phyloP scores from a whole-genome alignment of 2,888 invertebrate genomes.

The Ctenicera cuprea region DNA sequence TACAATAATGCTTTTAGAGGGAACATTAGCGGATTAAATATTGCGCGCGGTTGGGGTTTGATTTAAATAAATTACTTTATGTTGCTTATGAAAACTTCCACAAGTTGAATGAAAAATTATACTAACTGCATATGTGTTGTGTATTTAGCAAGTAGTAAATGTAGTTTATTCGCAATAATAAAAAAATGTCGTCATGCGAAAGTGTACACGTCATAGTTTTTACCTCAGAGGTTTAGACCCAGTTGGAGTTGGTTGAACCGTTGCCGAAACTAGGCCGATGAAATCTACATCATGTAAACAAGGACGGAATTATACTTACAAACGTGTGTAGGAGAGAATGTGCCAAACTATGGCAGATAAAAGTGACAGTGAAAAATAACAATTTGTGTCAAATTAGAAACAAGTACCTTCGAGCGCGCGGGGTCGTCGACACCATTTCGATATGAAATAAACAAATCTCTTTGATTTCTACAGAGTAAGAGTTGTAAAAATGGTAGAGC shows the following conservation, averaged over 20 bases:
- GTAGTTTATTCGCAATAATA: conserved; percentile 54
- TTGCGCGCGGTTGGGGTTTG: background rate
- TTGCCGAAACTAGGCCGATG: conserved; percentile 65
- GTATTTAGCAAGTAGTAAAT: background rate
- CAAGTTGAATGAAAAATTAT: background rate
- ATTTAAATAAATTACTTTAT: background rate
- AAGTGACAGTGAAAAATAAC: conserved; percentile 61
- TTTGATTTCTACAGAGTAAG: conserved; percentile 53
- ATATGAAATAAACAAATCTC: conserved; percentile 50
- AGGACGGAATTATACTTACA: conserved; percentile 46
- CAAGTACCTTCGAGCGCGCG: conserved; percentile 54
- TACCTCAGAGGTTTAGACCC: conserved; percentile 59
- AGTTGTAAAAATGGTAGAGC: conserved; percentile 49
- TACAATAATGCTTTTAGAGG: conserved; percentile 25
- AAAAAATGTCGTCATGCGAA: conserved; percentile 61
- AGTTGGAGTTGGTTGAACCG: conserved; percentile 67
- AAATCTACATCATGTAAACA: conserved; percentile 57
- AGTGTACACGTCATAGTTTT: conserved; percentile 62
- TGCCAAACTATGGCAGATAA: conserved; percentile 49
- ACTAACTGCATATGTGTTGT: background rate
- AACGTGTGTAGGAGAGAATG: conserved; percentile 29
- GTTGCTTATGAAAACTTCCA: no score
- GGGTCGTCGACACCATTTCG: conserved; percentile 56
- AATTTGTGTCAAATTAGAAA: conserved; percentile 57
- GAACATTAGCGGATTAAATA: conserved; percentile 22